Evolutionary conservation across 2,113 vertebrate genomes (phyloP).

Genomic region (Nothoprocta pentlandii): DNA sequence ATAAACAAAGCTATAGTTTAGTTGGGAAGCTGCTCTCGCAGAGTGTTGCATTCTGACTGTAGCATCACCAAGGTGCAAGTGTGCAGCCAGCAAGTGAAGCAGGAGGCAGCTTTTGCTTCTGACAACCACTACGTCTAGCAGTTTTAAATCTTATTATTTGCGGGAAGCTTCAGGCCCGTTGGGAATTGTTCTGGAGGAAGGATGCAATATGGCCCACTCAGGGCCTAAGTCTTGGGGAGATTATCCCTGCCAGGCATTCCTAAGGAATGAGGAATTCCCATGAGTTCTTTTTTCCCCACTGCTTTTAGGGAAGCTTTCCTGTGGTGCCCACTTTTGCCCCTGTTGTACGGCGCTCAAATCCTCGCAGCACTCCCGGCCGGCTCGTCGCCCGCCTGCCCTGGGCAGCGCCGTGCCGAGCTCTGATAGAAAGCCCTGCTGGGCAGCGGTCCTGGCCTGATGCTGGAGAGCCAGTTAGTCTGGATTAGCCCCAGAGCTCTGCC

Average conservation of each 20-base stretch:
- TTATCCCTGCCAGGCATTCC: accelerated
- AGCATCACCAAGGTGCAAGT: neutral
- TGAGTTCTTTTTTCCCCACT: neutral
- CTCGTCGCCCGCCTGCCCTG: neutral
- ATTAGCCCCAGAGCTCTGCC: neutral
- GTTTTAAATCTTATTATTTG: neutral
- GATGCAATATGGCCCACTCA: accelerated
- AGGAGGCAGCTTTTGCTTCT: neutral
- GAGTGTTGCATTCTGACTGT: neutral
- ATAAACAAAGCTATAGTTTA: no score
- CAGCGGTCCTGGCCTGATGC: neutral
- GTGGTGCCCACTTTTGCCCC: neutral
- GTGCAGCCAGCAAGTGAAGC: neutral
- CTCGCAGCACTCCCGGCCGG: neutral
- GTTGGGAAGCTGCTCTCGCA: neutral
- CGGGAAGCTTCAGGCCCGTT: neutral
- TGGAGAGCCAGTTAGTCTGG: conserved; percentile 18
- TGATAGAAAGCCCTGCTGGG: neutral
- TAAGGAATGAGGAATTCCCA: neutral
- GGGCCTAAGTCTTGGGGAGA: accelerated
- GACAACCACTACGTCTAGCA: neutral
- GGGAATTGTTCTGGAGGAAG: neutral
- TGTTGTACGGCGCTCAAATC: neutral
- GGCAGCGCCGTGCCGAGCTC: neutral
- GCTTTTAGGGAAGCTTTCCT: neutral